Conservation (phyloP, 2,888 invertebrate species). For the Synergus umbraculus region DNA sequence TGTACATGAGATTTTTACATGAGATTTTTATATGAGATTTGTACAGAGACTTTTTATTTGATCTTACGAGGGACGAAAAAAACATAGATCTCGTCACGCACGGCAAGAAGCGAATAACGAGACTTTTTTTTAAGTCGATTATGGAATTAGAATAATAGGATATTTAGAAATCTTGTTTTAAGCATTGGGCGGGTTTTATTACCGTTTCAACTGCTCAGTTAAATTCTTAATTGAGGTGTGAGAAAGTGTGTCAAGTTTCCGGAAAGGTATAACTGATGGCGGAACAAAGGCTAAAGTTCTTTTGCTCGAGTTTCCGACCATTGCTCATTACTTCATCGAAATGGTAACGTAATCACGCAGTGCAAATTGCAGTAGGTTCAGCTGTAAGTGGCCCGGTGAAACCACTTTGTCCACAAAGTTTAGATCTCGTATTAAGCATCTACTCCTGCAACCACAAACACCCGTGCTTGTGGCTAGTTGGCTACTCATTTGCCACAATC, state of each 20-base stretch:
- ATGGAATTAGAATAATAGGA: background rate
- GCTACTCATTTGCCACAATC: background rate
- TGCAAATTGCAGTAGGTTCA: conserved; percentile 2
- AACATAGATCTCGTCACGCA: too few relatives aligned
- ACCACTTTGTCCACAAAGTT: conserved; percentile 18
- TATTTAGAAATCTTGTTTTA: conserved; percentile 8
- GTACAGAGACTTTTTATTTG: too few relatives aligned
- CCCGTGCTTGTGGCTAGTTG: background rate
- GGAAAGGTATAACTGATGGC: background rate
- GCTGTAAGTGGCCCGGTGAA: conserved; percentile 3
- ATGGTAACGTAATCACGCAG: background rate
- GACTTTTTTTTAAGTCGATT: background rate
- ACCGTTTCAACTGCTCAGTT: background rate
- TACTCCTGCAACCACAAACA: background rate
- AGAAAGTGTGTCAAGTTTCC: conserved; percentile 25
- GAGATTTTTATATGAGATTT: too few relatives aligned
- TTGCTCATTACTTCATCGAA: conserved; percentile 13
- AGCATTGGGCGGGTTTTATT: background rate
- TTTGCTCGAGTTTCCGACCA: background rate
- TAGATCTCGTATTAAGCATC: background rate
- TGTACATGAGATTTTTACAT: too few relatives aligned
- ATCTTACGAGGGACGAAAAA: too few relatives aligned
- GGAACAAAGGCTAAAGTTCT: conserved; percentile 31
- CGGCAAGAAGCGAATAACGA: too few relatives aligned
- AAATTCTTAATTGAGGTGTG: background rate